These are phyloP conservation scores for Entomyzon cyanotis DNA, from an alignment of 2,113 vertebrate genomes.

Conservation along the genomic window DNA sequence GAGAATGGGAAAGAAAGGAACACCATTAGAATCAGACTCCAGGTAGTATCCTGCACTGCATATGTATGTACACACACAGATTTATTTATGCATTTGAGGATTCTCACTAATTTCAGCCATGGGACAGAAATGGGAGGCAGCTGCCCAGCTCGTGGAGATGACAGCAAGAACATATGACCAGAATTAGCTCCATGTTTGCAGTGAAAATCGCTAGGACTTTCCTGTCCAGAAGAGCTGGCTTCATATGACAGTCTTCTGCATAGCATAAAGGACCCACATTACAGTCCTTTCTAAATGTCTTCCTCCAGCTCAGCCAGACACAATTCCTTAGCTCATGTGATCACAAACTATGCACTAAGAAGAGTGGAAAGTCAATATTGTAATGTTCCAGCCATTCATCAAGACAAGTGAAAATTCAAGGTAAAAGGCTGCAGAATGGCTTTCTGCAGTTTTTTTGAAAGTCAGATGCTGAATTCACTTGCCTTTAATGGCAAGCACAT, in stretches of 20 bases:
- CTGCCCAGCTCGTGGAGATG: not conserved
- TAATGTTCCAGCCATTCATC: not conserved
- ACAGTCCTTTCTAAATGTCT: not conserved
- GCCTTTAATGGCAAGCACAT: not conserved
- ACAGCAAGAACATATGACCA: not conserved
- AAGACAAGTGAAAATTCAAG: not conserved
- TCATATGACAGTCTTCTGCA: not conserved
- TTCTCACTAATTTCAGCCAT: not conserved
- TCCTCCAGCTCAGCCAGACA: not conserved
- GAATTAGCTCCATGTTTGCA: not conserved
- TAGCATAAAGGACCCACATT: not conserved
- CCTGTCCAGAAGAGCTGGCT: not conserved
- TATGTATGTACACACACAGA: not conserved
- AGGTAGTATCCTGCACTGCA: not conserved
- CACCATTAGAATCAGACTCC: not conserved
- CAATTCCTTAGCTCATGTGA: not conserved
- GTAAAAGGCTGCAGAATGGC: not conserved
- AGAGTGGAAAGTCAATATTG: not conserved
- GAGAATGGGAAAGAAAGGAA: not conserved
- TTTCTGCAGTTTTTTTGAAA: not conserved
- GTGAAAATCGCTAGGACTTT: accelerated
- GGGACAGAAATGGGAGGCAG: not conserved
- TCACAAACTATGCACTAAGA: not conserved
- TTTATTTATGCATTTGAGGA: not conserved
- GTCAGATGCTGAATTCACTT: not conserved